Evolutionary conservation across 2,797 vertebrate genomes (phyloP), one percentile per base, ranked within the genome.

Genomic region (Cyprinodon diabolis): DNA sequence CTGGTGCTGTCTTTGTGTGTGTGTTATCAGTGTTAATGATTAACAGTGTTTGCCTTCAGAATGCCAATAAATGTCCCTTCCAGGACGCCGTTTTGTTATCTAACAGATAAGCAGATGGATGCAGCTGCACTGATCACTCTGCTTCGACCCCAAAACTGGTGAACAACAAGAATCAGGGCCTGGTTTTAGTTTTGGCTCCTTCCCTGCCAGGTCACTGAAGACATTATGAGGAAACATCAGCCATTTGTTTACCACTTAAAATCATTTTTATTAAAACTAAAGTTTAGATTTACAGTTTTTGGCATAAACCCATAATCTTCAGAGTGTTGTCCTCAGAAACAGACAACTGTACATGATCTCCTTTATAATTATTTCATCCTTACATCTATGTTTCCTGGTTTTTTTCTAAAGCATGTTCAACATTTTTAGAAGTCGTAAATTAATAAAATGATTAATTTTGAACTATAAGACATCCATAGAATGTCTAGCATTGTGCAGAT

Each of bases 11-110:
- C 54, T 78, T 51, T 76, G 60, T 67, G 74, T 68, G 71, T 77
- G 63, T 63, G 58, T 78, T 84, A 83, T 84, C 83, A 80, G 74
- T 70, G 93, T 95, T 92, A 95, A 93, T 93, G 74, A 88, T 80
- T 92, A 87, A 93, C 89, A 56, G 80, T 57, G 90, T 90, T 87
- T 89, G 89, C 88, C 90, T 92, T 89, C 89, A 88, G 78, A 79
- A 79, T 58, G 69, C 72, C 86, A 89, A 92, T 92, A 91, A 92
- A 84, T 73, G 78, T 85, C 72, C 81, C 84, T 85, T 90, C 72
- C 84, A 89, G 87, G 85, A 91, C 86, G 75, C 66, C 0, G n/a
- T 43, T 69, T 19, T 40, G 48, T 80, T 80, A 71, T 78, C 82
- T 37, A 37, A 63, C 73, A 60, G 68, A 19, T 67, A 80, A 65